Conservation (phyloP, 1,140 invertebrate species). For the Pygmarrhopalites habei region DNA sequence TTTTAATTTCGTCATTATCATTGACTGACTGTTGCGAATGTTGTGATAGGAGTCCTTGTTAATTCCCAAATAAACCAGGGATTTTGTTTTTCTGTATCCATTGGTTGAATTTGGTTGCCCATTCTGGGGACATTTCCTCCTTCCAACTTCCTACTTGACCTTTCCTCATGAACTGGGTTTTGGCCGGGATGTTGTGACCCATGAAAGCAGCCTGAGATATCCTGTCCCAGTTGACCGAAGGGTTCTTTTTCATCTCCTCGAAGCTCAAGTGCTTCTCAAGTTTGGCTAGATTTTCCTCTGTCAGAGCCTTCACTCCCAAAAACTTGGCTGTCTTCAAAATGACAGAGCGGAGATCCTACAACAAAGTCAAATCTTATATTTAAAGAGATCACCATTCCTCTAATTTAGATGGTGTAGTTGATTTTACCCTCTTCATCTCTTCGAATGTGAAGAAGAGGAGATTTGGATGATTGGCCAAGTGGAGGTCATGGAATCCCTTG, state of each 20-base stretch:
- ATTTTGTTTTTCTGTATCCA: constrained; percentile 35
- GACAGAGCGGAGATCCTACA: constrained; percentile 53
- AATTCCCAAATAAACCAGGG: constrained; percentile 3
- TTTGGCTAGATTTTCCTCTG: constrained; percentile 55
- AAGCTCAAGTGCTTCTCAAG: constrained; percentile 70
- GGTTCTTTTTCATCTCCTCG: constrained; percentile 69
- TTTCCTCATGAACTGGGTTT: constrained; percentile 37
- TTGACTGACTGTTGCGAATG: too few relatives aligned
- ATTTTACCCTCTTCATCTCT: constrained; percentile 34
- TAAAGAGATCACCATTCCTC: background rate
- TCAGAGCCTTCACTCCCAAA: constrained; percentile 60
- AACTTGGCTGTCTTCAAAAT: constrained; percentile 65
- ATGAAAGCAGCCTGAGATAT: constrained; percentile 19
- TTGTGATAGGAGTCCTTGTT: too few relatives aligned
- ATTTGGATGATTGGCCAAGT: constrained; percentile 26
- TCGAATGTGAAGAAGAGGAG: constrained; percentile 37
- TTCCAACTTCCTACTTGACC: constrained; percentile 39
- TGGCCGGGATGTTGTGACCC: constrained; percentile 11
- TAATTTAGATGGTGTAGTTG: background rate
- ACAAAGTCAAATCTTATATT: background rate
- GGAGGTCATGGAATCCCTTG: constrained; percentile 22
- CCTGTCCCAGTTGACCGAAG: constrained; percentile 55
- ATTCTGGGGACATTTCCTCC: constrained; percentile 46
- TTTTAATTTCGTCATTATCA: too few relatives aligned
- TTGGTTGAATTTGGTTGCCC: constrained; percentile 45